Evolutionary conservation across 92 coral and sea anemone genomes (phyloP).

Genomic region (Pocillopora meandrina): DNA sequence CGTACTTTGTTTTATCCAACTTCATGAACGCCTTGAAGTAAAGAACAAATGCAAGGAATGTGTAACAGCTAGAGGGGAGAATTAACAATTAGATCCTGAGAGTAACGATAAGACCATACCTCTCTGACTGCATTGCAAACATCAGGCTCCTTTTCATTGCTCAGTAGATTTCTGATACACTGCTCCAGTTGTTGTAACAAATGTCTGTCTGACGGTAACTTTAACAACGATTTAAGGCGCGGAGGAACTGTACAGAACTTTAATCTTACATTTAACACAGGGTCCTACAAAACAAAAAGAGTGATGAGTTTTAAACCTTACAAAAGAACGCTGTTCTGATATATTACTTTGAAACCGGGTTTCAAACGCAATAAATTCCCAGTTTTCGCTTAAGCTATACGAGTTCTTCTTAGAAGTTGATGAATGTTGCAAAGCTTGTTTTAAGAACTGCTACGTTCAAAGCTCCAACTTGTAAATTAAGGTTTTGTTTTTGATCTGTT

Average conservation of each 20-base stretch:
- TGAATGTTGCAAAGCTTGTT: no score
- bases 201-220: slow-evolving; percentile 85
- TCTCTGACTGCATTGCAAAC: slow-evolving; percentile 94
- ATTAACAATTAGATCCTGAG: no score
- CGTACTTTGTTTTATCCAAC: slow-evolving; percentile 95
- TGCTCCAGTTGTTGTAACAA: slow-evolving; percentile 96
- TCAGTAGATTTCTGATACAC: slow-evolving; percentile 84
- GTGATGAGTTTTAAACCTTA: neutral
- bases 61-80: no score
- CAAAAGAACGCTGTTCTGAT: neutral
- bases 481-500: no score
- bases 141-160: slow-evolving; percentile 96
- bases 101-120: slow-evolving; percentile 32
- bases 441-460: no score
- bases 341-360: neutral
- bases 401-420: no score
- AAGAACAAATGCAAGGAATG: neutral
- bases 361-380: no score
- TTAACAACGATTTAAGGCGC: slow-evolving; percentile 89
- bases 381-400: no score
- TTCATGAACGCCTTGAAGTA: slow-evolving; percentile 86
- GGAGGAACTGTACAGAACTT: slow-evolving; percentile 96
- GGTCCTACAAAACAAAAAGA: slow-evolving; percentile 68
- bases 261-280: slow-evolving; percentile 94
- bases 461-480: no score